Percentiles rank a stretch among this genome's conserved stretches.
These are phyloP conservation scores for Drosophila yakuba DNA, from an alignment of 1,140 invertebrate genomes.

Conservation along the genomic window DNA sequence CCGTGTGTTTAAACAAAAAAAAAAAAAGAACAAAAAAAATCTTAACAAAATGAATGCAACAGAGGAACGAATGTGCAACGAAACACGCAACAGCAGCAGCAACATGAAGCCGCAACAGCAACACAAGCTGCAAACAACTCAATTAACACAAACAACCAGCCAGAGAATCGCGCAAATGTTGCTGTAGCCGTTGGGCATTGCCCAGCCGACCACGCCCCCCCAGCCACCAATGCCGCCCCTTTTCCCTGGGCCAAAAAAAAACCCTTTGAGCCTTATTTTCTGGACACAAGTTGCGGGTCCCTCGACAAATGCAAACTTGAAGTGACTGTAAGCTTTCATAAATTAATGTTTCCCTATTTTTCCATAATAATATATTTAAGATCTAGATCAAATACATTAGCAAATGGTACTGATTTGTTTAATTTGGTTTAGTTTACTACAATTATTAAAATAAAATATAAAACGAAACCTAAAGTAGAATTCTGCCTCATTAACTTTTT, in stretches of 20 bases:
- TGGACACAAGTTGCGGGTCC: conserved; percentile 8
- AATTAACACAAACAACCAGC: conserved; percentile 67
- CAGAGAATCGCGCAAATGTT: conserved; percentile 40
- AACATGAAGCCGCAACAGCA: conserved; percentile 46
- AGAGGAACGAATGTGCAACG: conserved; percentile 22
- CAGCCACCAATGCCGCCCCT: conserved; percentile 20
- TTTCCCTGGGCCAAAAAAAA: neutral
- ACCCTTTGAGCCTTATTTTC: conserved; percentile 14
- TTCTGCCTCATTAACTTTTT: too few species aligned
- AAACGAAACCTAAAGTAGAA: too few species aligned
- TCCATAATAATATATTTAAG: too few species aligned
- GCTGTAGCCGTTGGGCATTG: conserved; percentile 20
- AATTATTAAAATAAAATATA: too few species aligned
- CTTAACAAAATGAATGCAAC: conserved; percentile 58
- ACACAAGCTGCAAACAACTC: conserved; percentile 65
- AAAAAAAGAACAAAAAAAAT: conserved; percentile 15
- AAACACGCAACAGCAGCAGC: conserved; percentile 37
- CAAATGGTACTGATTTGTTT: too few species aligned
- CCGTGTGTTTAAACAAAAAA: conserved; percentile 15
- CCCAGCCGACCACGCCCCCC: conserved; percentile 28
- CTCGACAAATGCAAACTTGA: conserved; percentile 23
- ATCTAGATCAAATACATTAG: too few species aligned
- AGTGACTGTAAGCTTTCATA: too few species aligned
- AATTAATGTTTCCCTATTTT: too few species aligned
- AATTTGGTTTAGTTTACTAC: too few species aligned